Evolutionary conservation across 2,113 vertebrate species (phyloP).

Genomic region (Odontophorus gujanensis): DNA sequence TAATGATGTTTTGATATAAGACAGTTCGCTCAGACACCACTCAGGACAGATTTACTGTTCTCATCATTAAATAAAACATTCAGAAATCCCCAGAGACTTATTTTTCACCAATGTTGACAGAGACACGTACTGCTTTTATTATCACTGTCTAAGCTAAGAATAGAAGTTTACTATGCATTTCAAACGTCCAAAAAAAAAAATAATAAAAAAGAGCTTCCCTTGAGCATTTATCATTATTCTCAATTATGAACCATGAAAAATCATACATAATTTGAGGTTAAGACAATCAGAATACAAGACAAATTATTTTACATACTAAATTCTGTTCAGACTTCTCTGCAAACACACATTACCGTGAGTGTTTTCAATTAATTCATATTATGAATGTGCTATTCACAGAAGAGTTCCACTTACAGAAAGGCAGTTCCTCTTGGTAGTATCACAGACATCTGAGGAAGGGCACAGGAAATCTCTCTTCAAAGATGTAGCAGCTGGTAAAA

Average conservation of each 20-base stretch:
- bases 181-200: slow-evolving; percentile 7
- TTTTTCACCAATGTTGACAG: slow-evolving; percentile 32
- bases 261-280: neutral
- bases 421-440: neutral
- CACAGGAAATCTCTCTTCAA: neutral
- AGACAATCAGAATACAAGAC: neutral
- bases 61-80: slow-evolving; percentile 27
- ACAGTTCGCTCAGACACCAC: slow-evolving; percentile 46
- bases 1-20: slow-evolving; percentile 49
- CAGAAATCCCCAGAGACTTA: slow-evolving; percentile 1
- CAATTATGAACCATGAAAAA: neutral
- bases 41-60: slow-evolving; percentile 41
- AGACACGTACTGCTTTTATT: slow-evolving; percentile 31
- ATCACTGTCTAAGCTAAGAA: slow-evolving; percentile 15
- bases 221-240: neutral
- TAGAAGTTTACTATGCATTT: neutral
- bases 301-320: neutral
- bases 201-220: neutral
- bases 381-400: neutral
- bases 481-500: neutral
- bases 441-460: slow-evolving; percentile 9
- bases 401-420: slow-evolving; percentile 14
- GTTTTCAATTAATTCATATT: neutral
- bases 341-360: neutral
- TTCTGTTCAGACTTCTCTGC: neutral